These are phyloP conservation scores for Gadopsis bispinosus DNA, from an alignment of 2,797 vertebrate genomes.

Conservation along the genomic window DNA sequence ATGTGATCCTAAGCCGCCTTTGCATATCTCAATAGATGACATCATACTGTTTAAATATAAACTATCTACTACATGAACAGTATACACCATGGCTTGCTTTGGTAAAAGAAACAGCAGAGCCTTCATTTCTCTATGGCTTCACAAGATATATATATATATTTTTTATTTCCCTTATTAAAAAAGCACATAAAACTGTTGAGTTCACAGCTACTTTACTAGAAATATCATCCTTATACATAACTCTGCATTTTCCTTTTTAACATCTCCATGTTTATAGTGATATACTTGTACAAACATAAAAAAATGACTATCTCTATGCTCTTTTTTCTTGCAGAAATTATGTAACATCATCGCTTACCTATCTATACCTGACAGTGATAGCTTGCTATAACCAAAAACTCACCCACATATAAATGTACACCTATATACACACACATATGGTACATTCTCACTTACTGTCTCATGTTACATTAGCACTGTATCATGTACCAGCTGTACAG, in stretches of 20 bases:
- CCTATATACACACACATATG: not conserved
- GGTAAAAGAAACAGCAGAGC: not conserved
- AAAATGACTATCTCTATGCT: not conserved
- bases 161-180: not conserved
- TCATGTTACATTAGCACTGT: conserved; percentile 18
- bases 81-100: not conserved
- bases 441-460: conserved; percentile 18
- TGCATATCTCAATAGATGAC: not conserved
- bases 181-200: not conserved
- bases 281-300: not conserved
- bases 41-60: not conserved
- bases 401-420: not conserved
- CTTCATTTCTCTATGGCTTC: not conserved
- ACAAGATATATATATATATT: not conserved
- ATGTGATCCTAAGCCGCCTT: conserved; percentile 1
- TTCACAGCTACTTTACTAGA: not conserved
- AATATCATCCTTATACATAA: not conserved
- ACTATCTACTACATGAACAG: not conserved
- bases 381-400: conserved; percentile 20
- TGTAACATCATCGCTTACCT: not conserved
- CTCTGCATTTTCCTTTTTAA: not conserved
- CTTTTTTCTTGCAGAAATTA: conserved; percentile 8
- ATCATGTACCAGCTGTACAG: conserved; percentile 42
- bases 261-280: not conserved
- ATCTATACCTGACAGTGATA: conserved; percentile 22